These are phyloP conservation scores for Protodeltote pygarga DNA, from an alignment of 2,888 invertebrate species.

Conservation along the genomic window DNA sequence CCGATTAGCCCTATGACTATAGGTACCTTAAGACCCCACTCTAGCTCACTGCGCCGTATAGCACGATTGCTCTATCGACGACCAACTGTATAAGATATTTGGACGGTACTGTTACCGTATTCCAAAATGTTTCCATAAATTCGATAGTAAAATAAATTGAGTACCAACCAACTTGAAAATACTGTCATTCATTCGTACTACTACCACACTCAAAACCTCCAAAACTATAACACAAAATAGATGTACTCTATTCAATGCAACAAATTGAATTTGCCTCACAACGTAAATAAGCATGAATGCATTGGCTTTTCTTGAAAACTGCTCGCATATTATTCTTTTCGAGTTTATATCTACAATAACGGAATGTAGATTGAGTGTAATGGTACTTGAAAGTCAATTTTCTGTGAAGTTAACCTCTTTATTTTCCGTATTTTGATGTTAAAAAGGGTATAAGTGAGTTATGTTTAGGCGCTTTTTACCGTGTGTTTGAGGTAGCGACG, in stretches of 20 bases:
- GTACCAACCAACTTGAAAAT: constrained; percentile 19
- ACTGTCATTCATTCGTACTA: constrained; percentile 30
- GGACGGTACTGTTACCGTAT: too few species aligned
- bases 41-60: too few species aligned
- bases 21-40: too few species aligned
- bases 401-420: constrained; percentile 8
- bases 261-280: constrained; percentile 61
- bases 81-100: too few species aligned
- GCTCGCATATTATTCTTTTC: constrained; percentile 35
- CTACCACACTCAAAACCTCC: constrained; percentile 12
- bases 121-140: too few species aligned
- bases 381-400: constrained; percentile 45
- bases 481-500: background rate
- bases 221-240: constrained; percentile 28
- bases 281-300: constrained; percentile 48
- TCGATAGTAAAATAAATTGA: constrained; percentile 8
- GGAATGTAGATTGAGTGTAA: constrained; percentile 54
- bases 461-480: constrained; percentile 6
- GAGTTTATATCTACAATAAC: constrained; percentile 51
- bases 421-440: constrained; percentile 5
- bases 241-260: constrained; percentile 43
- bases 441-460: background rate
- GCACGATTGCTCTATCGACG: too few species aligned
- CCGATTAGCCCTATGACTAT: too few species aligned
- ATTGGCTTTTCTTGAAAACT: constrained; percentile 29